Evolutionary conservation across 2,888 invertebrate genomes (phyloP), one percentile per base, ranked within the genome.

Genomic region (Leucophenga montana): DNA sequence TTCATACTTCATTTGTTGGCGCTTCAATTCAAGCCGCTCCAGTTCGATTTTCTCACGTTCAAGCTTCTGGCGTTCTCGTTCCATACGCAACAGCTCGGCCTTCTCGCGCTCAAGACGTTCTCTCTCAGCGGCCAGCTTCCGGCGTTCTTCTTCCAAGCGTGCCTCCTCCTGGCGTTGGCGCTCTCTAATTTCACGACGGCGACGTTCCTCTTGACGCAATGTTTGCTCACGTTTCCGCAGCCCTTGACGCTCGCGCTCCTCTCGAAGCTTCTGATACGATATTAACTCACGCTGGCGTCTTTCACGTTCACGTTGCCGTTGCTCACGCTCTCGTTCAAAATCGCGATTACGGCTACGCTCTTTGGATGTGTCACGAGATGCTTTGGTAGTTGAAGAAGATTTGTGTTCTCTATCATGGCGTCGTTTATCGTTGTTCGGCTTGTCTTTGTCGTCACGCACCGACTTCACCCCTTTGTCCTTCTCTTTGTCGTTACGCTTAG

Each of bases 31-130:
- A 79, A 96, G 91, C 79, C 95, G 92, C 85, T 97, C 97, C 78
- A 94, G 89, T 83, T 94, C 94, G 67, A 94, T 87, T 84, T 93
- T 93, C 80, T 95, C 95, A 16, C 94, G 89, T 84, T 94, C 94
- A 73, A 93, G 85, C 76, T 95, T 92, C 84, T 96, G 95, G 64
- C 95, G 91, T 86, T 97, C 97, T 16, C 96, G 91, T 86, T 97
- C 96, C 75, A 96, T 87, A 66, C 95, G 92, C 76, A 97, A 89
- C 27, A 97, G 88, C 85, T 97, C 96, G 16, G 94, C 94, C 88
- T 95, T 95, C 85, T 97, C 96, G 3, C 95, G 92, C 85, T 97
- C 97, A 67, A 97, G 93, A 78, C 94, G 93, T 82, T 96, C 96
- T 22, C 96, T 92, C 89, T 97, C 97, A 14, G 95, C 89, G 59